Evolutionary conservation across 1,140 invertebrate genomes (phyloP), one percentile per base, ranked within the genome.

Genomic region (Eumaeus atala): DNA sequence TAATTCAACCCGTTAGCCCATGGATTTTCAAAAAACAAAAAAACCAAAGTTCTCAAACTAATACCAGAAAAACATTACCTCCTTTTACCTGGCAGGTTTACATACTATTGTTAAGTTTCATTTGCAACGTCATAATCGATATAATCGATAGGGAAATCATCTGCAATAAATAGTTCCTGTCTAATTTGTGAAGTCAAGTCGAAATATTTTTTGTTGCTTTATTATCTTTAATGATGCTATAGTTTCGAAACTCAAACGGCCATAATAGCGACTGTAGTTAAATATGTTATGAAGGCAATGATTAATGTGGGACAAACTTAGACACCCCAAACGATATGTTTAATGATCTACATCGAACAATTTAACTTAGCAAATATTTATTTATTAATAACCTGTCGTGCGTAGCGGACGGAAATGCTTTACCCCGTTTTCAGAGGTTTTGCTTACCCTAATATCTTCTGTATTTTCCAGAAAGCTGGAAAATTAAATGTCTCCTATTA

Each of bases 281-380:
- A 33, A 44, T 44, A 53, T 12, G n/a, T 33, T 3, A 44, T 44
- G 6, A 16, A 16, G 12, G 9, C 16, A 44, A 44, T 44, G 40
- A 44, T 44, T 44, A 17, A 44, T 44, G 40, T 44, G 40, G 8
- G 35, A 38, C 17, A 51, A 50, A 36, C 34, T 51, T 51, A 28
- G 42, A 54, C 51, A 47, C 51, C 51, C 40, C 21, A 51, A 54
- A 33, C 34, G 51, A 54, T 44, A 9, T 16, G 40, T 42, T 59
- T 83, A 81, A 78, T 72, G 70, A 67, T 66, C 69, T 56, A 78
- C 72, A 66, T 72, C 75, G 76, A 75, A 80, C 74, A 80, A 81
- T 81, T 74, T 79, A 70, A 70, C 73, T 50, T 16, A 35, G 12
- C 12, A 50, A 50, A 36, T 35, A 35, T 33, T 36, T 42, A 16